Evolutionary conservation across 2,113 vertebrate genomes (phyloP).

Genomic region (Notarius quadriscutis): DNA sequence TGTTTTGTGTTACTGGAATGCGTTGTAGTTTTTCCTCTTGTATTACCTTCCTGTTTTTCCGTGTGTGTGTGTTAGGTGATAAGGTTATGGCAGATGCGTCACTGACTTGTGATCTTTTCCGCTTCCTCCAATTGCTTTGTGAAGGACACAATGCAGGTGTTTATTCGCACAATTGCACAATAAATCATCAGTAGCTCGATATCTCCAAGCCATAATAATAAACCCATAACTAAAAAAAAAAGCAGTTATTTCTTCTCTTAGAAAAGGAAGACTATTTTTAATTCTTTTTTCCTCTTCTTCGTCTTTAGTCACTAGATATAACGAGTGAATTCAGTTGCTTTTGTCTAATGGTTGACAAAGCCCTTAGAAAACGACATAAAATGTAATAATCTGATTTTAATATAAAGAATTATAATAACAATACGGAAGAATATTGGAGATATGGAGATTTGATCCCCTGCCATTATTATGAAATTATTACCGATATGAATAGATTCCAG

Average conservation of each 20-base stretch:
- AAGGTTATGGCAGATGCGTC: constrained; percentile 91
- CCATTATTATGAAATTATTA: not conserved
- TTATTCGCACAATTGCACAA: not conserved
- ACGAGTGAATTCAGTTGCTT: not conserved
- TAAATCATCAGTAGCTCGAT: not conserved
- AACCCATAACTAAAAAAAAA: not conserved
- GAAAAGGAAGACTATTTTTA: too few relatives aligned
- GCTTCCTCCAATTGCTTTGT: constrained; percentile 93
- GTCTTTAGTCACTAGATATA: not conserved
- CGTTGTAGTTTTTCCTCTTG: constrained; percentile 18
- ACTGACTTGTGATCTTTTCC: constrained; percentile 92
- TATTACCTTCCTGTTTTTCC: not conserved
- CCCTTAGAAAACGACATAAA: not conserved
- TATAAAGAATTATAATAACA: not conserved
- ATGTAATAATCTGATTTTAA: not conserved
- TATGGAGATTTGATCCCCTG: not conserved
- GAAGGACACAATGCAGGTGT: constrained; percentile 96
- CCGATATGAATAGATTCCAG: not conserved
- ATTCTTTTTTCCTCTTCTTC: too few relatives aligned
- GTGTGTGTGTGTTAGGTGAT: constrained; percentile 72
- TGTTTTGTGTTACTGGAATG: not conserved
- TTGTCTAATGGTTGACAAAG: not conserved
- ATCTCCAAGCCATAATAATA: not conserved
- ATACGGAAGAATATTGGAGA: not conserved
- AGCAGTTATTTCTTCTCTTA: not conserved